Conservation (phyloP, 2,888 invertebrate species). For the Agapostemon virescens region DNA sequence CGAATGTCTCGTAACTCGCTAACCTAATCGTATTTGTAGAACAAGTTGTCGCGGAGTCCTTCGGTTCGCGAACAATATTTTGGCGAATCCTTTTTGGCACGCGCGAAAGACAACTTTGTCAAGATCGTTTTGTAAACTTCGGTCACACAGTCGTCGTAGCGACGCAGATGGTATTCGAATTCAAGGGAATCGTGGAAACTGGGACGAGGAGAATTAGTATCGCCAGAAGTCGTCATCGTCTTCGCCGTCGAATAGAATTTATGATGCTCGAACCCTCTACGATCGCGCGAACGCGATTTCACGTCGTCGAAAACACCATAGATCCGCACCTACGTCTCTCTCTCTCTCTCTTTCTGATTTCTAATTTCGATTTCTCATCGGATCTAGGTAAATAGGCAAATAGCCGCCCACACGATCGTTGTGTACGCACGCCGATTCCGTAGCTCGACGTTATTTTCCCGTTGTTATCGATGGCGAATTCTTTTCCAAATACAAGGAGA, state of each 20-base stretch:
- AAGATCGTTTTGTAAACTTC: not conserved
- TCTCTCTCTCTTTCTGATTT: conserved; percentile 49
- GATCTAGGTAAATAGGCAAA: conserved; percentile 63
- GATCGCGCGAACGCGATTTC: conserved; percentile 54
- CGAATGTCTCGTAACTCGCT: no score
- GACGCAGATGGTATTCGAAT: conserved; percentile 31
- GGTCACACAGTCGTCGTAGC: conserved; percentile 23
- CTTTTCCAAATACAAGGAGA: conserved; percentile 12
- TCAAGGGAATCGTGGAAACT: conserved; percentile 50
- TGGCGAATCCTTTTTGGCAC: not conserved
- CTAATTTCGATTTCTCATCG: conserved; percentile 64
- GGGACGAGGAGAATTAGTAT: conserved; percentile 58
- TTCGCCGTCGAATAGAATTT: conserved; percentile 48
- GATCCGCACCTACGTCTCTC: conserved; percentile 53
- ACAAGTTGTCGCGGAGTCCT: not conserved
- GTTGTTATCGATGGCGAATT: conserved; percentile 26
- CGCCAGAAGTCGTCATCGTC: conserved; percentile 45
- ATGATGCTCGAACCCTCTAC: conserved; percentile 41
- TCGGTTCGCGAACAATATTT: not conserved
- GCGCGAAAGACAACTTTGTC: not conserved
- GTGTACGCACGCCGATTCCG: conserved; percentile 26
- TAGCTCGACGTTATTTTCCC: not conserved
- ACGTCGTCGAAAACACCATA: conserved; percentile 45
- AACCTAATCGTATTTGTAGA: no score
- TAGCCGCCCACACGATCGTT: conserved; percentile 52